Evolutionary conservation across 2,113 vertebrate genomes (phyloP).

Genomic region (Callocephalon fimbriatum): DNA sequence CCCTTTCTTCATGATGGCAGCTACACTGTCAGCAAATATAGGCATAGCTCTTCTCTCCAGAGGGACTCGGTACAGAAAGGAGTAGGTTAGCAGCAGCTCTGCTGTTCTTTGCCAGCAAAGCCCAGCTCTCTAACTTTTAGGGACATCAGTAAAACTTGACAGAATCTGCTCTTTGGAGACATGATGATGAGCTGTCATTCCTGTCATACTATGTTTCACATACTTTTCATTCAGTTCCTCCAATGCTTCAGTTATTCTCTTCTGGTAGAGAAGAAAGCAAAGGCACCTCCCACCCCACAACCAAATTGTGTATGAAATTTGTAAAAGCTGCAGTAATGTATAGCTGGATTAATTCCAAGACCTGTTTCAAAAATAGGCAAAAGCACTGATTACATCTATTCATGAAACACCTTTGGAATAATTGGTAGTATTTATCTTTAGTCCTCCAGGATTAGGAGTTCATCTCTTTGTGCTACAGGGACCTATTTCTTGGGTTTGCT

Average conservation of each 20-base stretch:
- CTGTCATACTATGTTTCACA: accelerated
- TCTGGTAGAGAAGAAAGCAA: not conserved
- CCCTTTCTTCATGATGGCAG: not conserved
- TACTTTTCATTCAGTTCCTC: not conserved
- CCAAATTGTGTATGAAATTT: not conserved
- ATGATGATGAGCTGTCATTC: accelerated
- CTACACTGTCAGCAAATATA: not conserved
- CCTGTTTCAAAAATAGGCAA: accelerated
- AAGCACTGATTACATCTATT: not conserved
- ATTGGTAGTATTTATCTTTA: not conserved
- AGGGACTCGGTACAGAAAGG: not conserved
- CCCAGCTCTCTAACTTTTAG: not conserved
- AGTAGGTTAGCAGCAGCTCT: not conserved
- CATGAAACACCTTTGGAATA: not conserved
- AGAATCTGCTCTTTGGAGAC: not conserved
- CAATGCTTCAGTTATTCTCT: not conserved
- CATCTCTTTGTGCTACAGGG: not conserved
- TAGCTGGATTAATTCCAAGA: not conserved
- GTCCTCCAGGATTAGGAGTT: not conserved
- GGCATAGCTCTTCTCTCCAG: not conserved
- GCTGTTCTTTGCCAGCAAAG: not conserved
- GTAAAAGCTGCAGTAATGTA: not conserved
- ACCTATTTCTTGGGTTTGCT: not conserved
- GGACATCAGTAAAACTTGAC: not conserved
- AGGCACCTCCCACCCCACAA: not conserved